Evolutionary conservation across 2,113 vertebrate genomes (phyloP), one percentile per base, ranked within the genome.

Genomic region (Chloropsis cyanopogon): DNA sequence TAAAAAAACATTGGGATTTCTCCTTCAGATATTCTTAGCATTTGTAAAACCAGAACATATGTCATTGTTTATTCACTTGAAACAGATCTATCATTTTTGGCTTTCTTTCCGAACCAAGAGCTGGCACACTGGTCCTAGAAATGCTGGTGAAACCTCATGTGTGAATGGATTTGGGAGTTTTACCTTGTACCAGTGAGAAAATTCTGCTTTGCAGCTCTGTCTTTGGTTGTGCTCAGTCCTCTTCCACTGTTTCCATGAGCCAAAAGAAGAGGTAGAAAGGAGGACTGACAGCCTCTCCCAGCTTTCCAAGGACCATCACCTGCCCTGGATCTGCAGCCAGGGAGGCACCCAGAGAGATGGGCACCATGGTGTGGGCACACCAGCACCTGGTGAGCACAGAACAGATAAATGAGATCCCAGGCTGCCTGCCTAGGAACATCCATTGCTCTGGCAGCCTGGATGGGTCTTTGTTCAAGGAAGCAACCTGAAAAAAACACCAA

Each of bases 351-450:
- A 13, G 76, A 18, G 26, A 63, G 23, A 47, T 2, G 14, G 37
- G 72, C 44, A 14, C 47, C 23, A 4, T 1, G 2, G 26, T 10
- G 7, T 17, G 49, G 49, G 21, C 44, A 46, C 4, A 15, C 0
- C 0, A 41, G 31, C 4, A 9, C 18, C 14, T n/a, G n/a, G 3
- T 3, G 25, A 41, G 25, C 5, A 1, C 2, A 12, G 17, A 46
- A 29, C 10, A 7, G 23, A 11, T 3, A 39, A 16, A 59, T 1
- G 8, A 37, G 44, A 33, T 6, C 14, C 41, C 18, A 5, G 7
- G 1, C 13, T 54, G 31, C 49, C 15, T 39, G 41, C 18, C 49
- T 44, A 19, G 56, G 11, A 57, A 20, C 25, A 41, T 5, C 19
- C 7, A 10, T 11, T 41, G 5, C 44, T 16, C 70, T 49, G 19